Conservation (phyloP, 2,888 invertebrate genomes). For the Abrostola triplasia region DNA sequence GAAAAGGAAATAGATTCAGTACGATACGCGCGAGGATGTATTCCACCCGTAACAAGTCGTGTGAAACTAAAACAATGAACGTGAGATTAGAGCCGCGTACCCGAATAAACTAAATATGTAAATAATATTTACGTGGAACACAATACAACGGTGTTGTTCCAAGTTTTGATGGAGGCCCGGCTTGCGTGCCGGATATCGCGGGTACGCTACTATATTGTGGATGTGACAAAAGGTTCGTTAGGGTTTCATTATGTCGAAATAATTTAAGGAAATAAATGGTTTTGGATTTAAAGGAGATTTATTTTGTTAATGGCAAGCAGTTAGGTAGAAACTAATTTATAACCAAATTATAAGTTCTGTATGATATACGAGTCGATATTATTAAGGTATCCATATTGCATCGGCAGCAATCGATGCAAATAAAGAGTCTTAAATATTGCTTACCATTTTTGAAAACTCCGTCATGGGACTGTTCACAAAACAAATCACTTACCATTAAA, state of each 20-base stretch:
- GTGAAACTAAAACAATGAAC: slow-evolving; percentile 63
- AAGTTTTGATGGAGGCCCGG: slow-evolving; percentile 43
- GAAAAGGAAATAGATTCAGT: slow-evolving; percentile 66
- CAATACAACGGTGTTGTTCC: slow-evolving; percentile 29
- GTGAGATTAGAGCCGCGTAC: slow-evolving; percentile 46
- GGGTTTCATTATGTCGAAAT: slow-evolving; percentile 4
- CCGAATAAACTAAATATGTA: slow-evolving; percentile 51
- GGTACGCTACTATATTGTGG: slow-evolving; percentile 24
- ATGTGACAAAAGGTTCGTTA: slow-evolving; percentile 22
- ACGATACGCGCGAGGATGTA: slow-evolving; percentile 60
- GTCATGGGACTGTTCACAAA: too few species aligned
- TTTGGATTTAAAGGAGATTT: neutral
- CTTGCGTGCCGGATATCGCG: slow-evolving; percentile 27
- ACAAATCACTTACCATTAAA: too few species aligned
- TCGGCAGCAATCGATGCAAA: too few species aligned
- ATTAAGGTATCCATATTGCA: too few species aligned
- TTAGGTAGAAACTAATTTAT: neutral
- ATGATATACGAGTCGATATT: too few species aligned
- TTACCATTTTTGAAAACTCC: too few species aligned
- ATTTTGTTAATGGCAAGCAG: neutral
- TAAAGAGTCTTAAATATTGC: too few species aligned
- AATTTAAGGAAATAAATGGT: slow-evolving; percentile 2
- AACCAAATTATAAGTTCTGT: too few species aligned
- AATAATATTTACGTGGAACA: slow-evolving; percentile 48
- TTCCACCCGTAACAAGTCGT: slow-evolving; percentile 58